phyloP scores from a whole-genome alignment of 2,113 vertebrate species.

The Mixornis gularis region DNA sequence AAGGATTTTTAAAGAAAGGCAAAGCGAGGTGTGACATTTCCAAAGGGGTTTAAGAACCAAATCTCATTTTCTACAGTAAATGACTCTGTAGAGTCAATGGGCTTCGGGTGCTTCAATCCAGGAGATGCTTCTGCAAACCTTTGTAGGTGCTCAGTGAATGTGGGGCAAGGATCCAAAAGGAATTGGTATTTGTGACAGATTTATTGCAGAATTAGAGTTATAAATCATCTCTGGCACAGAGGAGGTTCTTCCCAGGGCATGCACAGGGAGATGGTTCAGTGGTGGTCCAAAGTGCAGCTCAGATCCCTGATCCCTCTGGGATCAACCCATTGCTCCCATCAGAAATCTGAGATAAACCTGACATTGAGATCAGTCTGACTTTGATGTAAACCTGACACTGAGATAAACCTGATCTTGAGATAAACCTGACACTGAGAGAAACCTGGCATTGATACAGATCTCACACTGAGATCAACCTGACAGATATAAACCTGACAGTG shows the following conservation, averaged over 20 bases:
- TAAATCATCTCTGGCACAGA: neutral
- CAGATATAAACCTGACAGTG: rapidly evolving
- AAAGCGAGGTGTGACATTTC: neutral
- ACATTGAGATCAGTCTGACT: neutral
- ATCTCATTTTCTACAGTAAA: neutral
- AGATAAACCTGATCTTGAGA: rapidly evolving
- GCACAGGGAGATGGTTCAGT: neutral
- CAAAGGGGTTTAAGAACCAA: neutral
- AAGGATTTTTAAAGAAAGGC: neutral
- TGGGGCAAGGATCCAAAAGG: neutral
- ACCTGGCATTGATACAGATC: rapidly evolving
- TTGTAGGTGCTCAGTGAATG: neutral
- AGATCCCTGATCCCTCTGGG: neutral
- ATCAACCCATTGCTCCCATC: neutral
- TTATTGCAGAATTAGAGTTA: neutral
- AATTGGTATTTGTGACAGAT: neutral
- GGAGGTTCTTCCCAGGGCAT: neutral
- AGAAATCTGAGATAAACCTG: too few species aligned
- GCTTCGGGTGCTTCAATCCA: neutral
- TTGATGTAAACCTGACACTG: rapidly evolving
- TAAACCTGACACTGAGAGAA: rapidly evolving
- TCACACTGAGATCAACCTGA: rapidly evolving
- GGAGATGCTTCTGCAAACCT: neutral
- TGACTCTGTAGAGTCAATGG: neutral
- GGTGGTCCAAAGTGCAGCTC: neutral